Percentiles rank a stretch among this genome's conserved stretches.
These are phyloP conservation scores for Cerastoderma edule DNA, from an alignment of 2,888 invertebrate species.

Conservation along the genomic window DNA sequence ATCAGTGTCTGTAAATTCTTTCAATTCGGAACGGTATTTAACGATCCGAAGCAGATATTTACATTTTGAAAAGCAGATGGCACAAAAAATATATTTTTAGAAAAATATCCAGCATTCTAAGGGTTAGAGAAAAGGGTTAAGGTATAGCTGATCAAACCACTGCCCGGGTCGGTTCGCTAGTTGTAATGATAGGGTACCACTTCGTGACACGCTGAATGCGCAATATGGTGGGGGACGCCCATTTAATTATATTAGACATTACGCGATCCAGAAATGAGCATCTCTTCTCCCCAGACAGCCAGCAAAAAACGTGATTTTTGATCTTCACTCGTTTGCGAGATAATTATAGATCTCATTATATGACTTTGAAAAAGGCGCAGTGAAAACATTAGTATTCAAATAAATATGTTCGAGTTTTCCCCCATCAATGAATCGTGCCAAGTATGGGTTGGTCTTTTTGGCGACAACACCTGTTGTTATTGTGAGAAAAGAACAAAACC, in stretches of 20 bases:
- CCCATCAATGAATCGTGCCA: too few relatives aligned
- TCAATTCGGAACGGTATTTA: too few relatives aligned
- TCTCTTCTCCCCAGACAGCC: conserved; percentile 21
- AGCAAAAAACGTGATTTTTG: conserved; percentile 10
- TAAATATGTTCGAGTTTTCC: conserved; percentile 9
- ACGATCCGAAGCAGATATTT: too few relatives aligned
- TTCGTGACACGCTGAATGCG: conserved; percentile 25
- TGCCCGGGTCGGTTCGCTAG: conserved; percentile 9
- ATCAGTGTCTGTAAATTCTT: too few relatives aligned
- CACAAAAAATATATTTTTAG: too few relatives aligned
- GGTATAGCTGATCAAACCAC: too few relatives aligned
- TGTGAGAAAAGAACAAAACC: too few relatives aligned
- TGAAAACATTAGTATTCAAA: conserved; percentile 1
- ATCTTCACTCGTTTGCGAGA: conserved; percentile 2
- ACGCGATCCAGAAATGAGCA: conserved; percentile 16
- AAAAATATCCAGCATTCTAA: too few relatives aligned
- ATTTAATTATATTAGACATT: conserved; percentile 23
- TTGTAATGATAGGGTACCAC: conserved; percentile 9
- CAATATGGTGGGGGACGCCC: conserved; percentile 26
- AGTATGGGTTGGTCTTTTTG: too few relatives aligned
- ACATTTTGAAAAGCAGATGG: too few relatives aligned
- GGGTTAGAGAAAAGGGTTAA: too few relatives aligned
- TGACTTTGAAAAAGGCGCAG: conserved; percentile 4
- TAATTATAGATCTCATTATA: conserved; percentile 21
- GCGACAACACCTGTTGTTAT: too few relatives aligned